A percentile compares a stretch with the other conserved stretches of the same genome.
Conservation (phyloP, 2,888 invertebrate species). For the Cyclophora albipunctata region DNA sequence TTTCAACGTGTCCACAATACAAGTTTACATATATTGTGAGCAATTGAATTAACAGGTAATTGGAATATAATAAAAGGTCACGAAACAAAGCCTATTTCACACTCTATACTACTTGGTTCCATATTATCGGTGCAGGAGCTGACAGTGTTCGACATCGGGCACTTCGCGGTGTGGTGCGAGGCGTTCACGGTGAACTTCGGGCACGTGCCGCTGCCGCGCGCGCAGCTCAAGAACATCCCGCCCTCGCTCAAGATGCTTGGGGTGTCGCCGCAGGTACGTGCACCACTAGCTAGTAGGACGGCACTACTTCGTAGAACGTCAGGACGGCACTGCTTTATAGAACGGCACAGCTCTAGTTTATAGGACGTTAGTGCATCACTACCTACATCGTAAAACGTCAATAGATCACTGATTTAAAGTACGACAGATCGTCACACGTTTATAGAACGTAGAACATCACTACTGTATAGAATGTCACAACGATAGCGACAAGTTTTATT, state of each 20-base stretch:
- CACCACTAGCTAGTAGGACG: background rate
- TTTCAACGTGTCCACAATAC: background rate
- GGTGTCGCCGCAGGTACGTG: slow-evolving; percentile 92
- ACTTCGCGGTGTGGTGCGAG: slow-evolving; percentile 95
- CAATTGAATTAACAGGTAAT: too few relatives aligned
- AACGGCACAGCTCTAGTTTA: background rate
- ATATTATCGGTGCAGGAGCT: slow-evolving; percentile 74
- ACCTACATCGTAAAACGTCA: too few relatives aligned
- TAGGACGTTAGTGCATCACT: too few relatives aligned
- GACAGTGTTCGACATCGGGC: slow-evolving; percentile 93
- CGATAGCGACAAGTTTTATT: too few relatives aligned
- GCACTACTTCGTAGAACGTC: background rate
- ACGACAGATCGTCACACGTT: too few relatives aligned
- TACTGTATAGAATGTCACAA: too few relatives aligned
- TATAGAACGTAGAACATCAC: too few relatives aligned
- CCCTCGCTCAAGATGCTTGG: slow-evolving; percentile 95
- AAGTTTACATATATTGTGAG: background rate
- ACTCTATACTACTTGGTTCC: background rate
- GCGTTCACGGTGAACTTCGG: slow-evolving; percentile 95
- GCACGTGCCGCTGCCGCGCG: slow-evolving; percentile 84
- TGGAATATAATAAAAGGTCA: too few relatives aligned
- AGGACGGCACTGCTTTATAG: background rate
- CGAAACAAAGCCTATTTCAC: too few relatives aligned
- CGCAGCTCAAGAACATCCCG: slow-evolving; percentile 82
- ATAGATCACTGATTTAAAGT: too few relatives aligned